Evolutionary conservation across 2,797 vertebrate species (phyloP).

Genomic region (Adelosebastes latens): DNA sequence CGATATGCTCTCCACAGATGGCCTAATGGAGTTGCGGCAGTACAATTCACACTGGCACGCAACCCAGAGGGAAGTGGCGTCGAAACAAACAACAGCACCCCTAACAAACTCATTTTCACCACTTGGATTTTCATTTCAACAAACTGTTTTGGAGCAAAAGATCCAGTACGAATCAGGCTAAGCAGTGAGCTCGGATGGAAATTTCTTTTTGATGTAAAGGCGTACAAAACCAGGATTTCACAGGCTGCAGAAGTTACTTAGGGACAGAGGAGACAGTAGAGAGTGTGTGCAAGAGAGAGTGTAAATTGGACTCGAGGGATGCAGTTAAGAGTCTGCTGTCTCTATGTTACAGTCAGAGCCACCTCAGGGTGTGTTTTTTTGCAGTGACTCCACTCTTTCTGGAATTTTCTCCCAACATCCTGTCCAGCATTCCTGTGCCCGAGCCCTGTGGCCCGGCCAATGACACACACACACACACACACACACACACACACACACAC

Average conservation of each 20-base stretch:
- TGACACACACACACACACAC: background rate
- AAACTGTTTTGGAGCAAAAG: background rate
- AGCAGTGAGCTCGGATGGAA: background rate
- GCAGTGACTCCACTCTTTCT: constrained; percentile 45
- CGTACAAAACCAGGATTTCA: background rate
- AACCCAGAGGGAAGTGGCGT: constrained; percentile 29
- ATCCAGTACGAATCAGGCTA: background rate
- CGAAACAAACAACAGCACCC: constrained; percentile 21
- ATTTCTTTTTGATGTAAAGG: background rate
- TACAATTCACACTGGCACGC: constrained; percentile 39
- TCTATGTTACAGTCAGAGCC: constrained; percentile 24
- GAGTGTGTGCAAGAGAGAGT: constrained; percentile 8
- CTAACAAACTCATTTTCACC: constrained; percentile 18
- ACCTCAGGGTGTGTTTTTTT: constrained; percentile 46
- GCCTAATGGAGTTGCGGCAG: constrained; percentile 46
- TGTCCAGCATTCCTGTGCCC: constrained; percentile 74
- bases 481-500: constrained; percentile 3
- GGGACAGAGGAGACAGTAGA: constrained; percentile 5
- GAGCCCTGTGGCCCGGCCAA: constrained; percentile 35
- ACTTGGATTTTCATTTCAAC: background rate
- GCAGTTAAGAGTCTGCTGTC: constrained; percentile 1
- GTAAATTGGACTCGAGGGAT: constrained; percentile 60
- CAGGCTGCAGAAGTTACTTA: constrained; percentile 1
- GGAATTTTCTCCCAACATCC: constrained; percentile 75
- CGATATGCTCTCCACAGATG: constrained; percentile 49